Conservation (phyloP, 2,888 invertebrate genomes). For the Apamea sordens region DNA sequence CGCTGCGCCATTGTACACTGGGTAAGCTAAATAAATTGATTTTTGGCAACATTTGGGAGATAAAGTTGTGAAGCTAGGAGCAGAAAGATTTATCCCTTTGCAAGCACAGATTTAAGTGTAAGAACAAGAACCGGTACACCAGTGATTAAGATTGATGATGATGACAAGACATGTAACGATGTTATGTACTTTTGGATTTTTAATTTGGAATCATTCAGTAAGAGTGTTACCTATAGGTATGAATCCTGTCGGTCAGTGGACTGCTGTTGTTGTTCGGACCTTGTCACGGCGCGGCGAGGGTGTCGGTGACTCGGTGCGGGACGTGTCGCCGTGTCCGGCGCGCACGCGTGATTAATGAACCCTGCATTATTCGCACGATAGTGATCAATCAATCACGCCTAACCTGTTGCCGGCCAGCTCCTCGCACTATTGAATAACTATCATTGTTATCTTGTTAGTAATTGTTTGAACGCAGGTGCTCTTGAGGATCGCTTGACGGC, state of each 20-base stretch:
- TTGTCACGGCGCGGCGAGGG: constrained; percentile 50
- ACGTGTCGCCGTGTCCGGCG: constrained; percentile 54
- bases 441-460: constrained; percentile 62
- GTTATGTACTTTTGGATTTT: not conserved
- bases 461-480: constrained; percentile 53
- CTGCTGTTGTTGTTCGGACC: constrained; percentile 55
- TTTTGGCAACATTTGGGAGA: not conserved
- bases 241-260: constrained; percentile 12
- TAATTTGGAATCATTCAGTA: not conserved
- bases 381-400: constrained; percentile 74
- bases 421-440: constrained; percentile 61
- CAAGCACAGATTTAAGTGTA: not conserved
- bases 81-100: not conserved
- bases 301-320: constrained; percentile 39
- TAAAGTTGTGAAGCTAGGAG: not conserved
- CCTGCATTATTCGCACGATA: constrained; percentile 72
- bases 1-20: constrained; percentile 14
- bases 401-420: constrained; percentile 72
- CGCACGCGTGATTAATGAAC: constrained; percentile 74
- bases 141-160: not conserved
- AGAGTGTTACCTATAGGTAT: not conserved
- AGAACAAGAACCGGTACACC: not conserved
- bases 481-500: constrained; percentile 9
- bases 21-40: not conserved
- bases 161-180: not conserved